Base-by-base conservation (phyloP, 1,140 invertebrate genomes). In the Lethocerus indicus region DNA sequence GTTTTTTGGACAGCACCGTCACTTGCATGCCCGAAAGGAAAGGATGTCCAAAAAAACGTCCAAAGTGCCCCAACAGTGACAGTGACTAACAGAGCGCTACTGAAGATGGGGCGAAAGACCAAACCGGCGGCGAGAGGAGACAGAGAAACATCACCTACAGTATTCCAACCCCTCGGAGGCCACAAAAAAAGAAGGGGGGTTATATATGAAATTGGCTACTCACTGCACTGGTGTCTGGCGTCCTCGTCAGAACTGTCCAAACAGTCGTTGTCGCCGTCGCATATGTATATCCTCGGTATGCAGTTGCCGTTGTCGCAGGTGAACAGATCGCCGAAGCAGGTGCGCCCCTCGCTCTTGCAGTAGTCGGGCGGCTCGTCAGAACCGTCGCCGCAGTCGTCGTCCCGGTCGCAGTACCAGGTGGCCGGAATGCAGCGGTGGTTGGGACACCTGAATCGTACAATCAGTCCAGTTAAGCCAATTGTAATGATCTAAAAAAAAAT, bases 301-400 rank as follows among this genome's bases (percentile, higher is more conserved):
- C 94, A 98, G 59, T 93, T 94, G 5, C 91, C 92, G 66, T 96
- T 96, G 58, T 89, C 86, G 60, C 94, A 98, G 0, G 90, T 93
- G 60, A 95, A 96, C 0, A 93, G 67, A 64, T 94, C 90, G 0
- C 90, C 87, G 56, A 91, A 93, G 61, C 93, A 97, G 1, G 89
- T 94, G 55, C 89, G 73, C n/a, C 87, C 88, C 62, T 92, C 88
- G 14, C 83, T 86, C 58, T 89, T 87, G 60, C 89, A 94, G 62
- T 93, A 92, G 58, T 85, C 84, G 57, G 83, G 81, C 1, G 86
- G 87, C 65, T 93, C 88, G 59, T 94, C 89, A 6, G 82, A 82
- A 0, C 80, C 81, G 62, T 92, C 88, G 1, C 86, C 79, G 60
- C 89, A 93, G 61, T 94, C 87, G 55, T 87, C 81, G 61, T 90